phyloP scores from a whole-genome alignment of 2,888 invertebrate genomes.

The Diabrotica balteata region DNA sequence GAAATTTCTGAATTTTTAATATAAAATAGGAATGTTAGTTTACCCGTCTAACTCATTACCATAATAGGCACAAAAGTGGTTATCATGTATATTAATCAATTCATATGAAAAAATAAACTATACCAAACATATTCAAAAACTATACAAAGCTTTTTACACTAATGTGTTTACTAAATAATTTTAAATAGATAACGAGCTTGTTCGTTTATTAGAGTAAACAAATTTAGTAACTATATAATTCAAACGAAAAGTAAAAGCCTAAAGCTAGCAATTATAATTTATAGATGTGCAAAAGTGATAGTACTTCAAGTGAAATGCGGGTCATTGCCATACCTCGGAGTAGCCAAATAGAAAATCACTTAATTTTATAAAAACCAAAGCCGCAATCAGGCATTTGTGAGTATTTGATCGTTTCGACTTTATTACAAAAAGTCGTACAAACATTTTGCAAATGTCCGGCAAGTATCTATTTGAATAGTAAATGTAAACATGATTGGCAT shows the following conservation, averaged over 20 bases:
- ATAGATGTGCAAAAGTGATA: constrained; percentile 23
- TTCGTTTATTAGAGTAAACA: background rate
- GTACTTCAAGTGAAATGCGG: constrained; percentile 38
- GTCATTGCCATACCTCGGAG: constrained; percentile 41
- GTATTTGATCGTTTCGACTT: background rate
- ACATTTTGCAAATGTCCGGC: constrained; percentile 1
- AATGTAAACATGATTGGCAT: constrained; percentile 49
- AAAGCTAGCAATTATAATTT: background rate
- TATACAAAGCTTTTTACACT: background rate
- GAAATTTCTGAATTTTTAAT: too few relatives aligned
- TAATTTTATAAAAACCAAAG: constrained; percentile 5
- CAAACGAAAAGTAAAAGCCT: constrained; percentile 11
- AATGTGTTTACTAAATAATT: background rate
- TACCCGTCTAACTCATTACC: too few relatives aligned
- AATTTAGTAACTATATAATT: too few relatives aligned
- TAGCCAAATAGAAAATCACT: constrained; percentile 9
- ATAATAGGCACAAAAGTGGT: too few relatives aligned
- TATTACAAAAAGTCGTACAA: background rate
- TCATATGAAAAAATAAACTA: too few relatives aligned
- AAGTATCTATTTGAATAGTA: constrained; percentile 20
- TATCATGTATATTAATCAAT: too few relatives aligned
- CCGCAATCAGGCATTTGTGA: background rate
- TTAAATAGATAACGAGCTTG: background rate
- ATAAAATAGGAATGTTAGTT: too few relatives aligned
- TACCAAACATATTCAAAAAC: background rate